A percentile compares a stretch with the other conserved stretches of the same genome.
phyloP scores from a whole-genome alignment of 2,888 invertebrate genomes.

The Ganaspis brasiliensis region DNA sequence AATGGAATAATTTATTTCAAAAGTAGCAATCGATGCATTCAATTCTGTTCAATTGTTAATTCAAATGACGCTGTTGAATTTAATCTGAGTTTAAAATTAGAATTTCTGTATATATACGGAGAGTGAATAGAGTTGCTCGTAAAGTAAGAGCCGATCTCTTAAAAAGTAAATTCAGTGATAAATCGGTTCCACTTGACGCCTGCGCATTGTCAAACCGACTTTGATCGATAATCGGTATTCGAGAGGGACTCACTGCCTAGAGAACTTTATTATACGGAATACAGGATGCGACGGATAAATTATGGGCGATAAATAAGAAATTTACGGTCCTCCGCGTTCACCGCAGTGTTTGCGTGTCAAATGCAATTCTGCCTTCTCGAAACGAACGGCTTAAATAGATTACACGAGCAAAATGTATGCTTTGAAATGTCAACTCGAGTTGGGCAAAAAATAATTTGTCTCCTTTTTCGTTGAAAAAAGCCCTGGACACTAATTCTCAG shows the following conservation, averaged over 20 bases:
- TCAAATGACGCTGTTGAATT: neutral
- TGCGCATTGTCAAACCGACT: constrained; percentile 5
- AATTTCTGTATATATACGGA: neutral
- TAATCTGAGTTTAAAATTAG: neutral
- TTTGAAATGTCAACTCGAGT: constrained; percentile 8
- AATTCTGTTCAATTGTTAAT: neutral
- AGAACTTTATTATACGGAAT: constrained; percentile 39
- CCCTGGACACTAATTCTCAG: too few species aligned
- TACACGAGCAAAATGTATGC: constrained; percentile 36
- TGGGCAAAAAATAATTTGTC: constrained; percentile 35
- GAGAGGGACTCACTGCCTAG: neutral
- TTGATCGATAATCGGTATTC: constrained; percentile 40
- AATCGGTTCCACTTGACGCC: constrained; percentile 1
- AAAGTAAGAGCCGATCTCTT: constrained; percentile 15
- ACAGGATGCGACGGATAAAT: constrained; percentile 41
- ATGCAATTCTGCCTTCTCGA: constrained; percentile 42
- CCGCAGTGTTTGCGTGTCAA: constrained; percentile 43
- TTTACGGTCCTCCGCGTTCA: constrained; percentile 38
- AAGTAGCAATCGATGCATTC: neutral
- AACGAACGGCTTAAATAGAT: constrained; percentile 40
- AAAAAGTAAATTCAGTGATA: constrained; percentile 18
- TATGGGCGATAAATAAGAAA: constrained; percentile 44
- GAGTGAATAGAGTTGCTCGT: constrained; percentile 4
- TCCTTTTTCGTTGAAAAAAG: neutral
- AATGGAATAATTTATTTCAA: neutral